phyloP scores from a whole-genome alignment of 2,797 vertebrate species.

The Pseudomugil tenellus region DNA sequence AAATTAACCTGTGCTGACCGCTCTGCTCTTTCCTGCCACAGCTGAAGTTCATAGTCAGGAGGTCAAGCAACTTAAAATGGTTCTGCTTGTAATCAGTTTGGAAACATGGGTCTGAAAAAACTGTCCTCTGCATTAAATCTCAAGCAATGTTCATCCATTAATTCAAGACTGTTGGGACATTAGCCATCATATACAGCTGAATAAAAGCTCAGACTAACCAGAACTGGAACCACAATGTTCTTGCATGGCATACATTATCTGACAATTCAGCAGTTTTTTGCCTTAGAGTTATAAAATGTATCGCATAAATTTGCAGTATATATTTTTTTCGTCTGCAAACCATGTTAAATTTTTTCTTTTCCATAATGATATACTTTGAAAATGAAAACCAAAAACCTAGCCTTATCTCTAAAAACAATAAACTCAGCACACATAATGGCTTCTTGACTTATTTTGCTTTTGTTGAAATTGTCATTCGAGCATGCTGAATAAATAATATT shows the following conservation, averaged over 20 bases:
- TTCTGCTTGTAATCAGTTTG: not conserved
- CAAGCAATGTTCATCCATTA: not conserved
- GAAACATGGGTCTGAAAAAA: not conserved
- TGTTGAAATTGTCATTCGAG: too few species aligned
- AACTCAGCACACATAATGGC: too few species aligned
- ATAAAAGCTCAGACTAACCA: not conserved
- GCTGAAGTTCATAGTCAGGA: not conserved
- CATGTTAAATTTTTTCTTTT: too few species aligned
- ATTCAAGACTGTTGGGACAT: not conserved
- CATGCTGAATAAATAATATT: too few species aligned
- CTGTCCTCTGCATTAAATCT: not conserved
- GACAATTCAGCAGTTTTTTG: too few species aligned
- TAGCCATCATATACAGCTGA: not conserved
- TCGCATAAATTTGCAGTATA: too few species aligned
- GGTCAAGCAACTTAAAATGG: not conserved
- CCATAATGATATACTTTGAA: too few species aligned
- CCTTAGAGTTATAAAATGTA: too few species aligned
- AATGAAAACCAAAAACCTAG: too few species aligned
- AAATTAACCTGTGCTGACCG: not conserved
- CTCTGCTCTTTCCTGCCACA: not conserved
- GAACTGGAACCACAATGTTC: not conserved
- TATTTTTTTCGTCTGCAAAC: too few species aligned
- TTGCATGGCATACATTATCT: not conserved
- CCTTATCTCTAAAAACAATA: too few species aligned
- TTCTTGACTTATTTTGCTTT: too few species aligned